phyloP scores from a whole-genome alignment of 2,113 vertebrate species.

The Sylvietta virens region DNA sequence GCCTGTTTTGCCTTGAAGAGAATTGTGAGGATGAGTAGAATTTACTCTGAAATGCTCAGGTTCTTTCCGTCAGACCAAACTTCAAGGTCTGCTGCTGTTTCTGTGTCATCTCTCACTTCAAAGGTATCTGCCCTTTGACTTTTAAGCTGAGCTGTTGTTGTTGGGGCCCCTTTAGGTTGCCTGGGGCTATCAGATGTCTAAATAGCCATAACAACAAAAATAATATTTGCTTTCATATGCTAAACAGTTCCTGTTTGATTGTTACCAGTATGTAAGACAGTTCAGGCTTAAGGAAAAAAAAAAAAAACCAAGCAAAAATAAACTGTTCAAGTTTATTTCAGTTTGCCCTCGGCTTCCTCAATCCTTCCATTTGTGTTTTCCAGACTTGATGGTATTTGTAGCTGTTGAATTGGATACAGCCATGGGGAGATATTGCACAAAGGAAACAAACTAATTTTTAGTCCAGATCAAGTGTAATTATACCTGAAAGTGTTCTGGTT shows the following conservation, averaged over 20 bases:
- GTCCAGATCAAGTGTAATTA: neutral
- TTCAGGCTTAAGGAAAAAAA: neutral
- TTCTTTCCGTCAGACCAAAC: neutral
- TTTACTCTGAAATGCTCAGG: neutral
- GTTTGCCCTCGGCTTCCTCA: neutral
- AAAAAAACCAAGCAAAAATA: neutral
- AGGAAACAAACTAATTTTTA: neutral
- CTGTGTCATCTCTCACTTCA: conserved; percentile 30
- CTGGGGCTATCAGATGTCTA: conserved; percentile 10
- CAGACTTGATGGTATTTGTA: neutral
- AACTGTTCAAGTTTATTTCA: neutral
- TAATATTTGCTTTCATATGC: conserved; percentile 38
- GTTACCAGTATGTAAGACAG: neutral
- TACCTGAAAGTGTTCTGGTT: neutral
- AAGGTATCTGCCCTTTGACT: conserved; percentile 32
- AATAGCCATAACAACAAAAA: conserved; percentile 24
- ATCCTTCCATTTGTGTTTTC: neutral
- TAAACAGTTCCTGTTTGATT: neutral
- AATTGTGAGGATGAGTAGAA: neutral
- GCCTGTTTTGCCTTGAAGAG: neutral
- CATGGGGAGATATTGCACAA: neutral
- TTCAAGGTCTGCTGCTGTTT: neutral
- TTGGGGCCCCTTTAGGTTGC: neutral
- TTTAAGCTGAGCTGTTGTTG: conserved; percentile 16
- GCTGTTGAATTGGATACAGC: neutral